A percentile compares a stretch with the other conserved stretches of the same genome.
phyloP scores from a whole-genome alignment of 2,113 vertebrate species.

The Malurus alboscapulatus region DNA sequence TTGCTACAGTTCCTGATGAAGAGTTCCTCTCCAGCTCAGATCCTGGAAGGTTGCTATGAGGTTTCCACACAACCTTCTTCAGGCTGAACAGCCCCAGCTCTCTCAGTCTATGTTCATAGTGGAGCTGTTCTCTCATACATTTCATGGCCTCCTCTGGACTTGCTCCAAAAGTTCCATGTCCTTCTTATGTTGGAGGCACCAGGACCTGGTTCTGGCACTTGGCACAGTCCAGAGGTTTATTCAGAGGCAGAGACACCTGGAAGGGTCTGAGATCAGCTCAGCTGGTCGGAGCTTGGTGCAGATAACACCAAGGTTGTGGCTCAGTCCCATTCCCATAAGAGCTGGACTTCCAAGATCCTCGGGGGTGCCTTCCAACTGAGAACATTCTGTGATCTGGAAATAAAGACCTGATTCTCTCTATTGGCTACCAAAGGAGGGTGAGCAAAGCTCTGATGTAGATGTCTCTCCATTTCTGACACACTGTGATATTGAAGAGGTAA shows the following conservation, averaged over 20 bases:
- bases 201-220: not conserved
- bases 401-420: not conserved
- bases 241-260: not conserved
- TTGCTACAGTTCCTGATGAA: not conserved
- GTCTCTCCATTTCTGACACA: not conserved
- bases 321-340: rapidly evolving
- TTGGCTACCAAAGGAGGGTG: rapidly evolving
- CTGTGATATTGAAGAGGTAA: not conserved
- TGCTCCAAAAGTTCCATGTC: not conserved
- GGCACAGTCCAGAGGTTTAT: not conserved
- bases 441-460: not conserved
- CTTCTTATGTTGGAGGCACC: not conserved
- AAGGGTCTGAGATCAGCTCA: not conserved
- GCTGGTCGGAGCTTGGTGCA: not conserved
- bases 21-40: not conserved
- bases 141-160: not conserved
- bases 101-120: not conserved
- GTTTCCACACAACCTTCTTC: not conserved
- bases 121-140: not conserved
- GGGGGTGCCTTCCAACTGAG: not conserved
- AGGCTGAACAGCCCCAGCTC: not conserved
- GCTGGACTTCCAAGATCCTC: not conserved
- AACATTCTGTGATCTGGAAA: not conserved
- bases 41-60: not conserved
- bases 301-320: not conserved